Evolutionary conservation across 2,888 invertebrate genomes (phyloP).

Genomic region (Luffia ferchaultella): DNA sequence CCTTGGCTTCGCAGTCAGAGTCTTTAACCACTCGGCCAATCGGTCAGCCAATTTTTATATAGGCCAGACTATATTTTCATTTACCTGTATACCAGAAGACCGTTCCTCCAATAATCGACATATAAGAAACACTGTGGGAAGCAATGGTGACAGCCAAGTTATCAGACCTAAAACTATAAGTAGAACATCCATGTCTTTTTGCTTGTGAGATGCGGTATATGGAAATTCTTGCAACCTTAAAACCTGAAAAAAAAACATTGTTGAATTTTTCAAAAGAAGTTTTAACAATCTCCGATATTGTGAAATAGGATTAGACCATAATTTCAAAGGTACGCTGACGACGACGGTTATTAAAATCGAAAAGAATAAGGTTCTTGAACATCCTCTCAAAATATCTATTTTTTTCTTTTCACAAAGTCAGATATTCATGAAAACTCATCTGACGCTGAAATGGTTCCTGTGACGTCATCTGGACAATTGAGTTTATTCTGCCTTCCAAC

Average conservation of each 20-base stretch:
- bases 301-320: background rate
- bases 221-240: slow-evolving; percentile 64
- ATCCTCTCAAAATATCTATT: too few species aligned
- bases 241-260: slow-evolving; percentile 22
- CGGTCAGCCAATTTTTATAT: too few species aligned
- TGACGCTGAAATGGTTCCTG: too few species aligned
- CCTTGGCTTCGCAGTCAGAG: too few species aligned
- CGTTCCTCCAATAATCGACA: slow-evolving; percentile 32
- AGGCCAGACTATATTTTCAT: too few species aligned
- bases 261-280: background rate
- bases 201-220: slow-evolving; percentile 24
- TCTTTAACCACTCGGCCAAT: too few species aligned
- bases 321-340: background rate
- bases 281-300: slow-evolving; percentile 1
- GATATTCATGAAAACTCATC: too few species aligned
- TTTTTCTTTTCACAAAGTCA: too few species aligned
- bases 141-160: slow-evolving; percentile 25
- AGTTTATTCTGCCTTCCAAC: too few species aligned
- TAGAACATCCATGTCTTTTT: slow-evolving; percentile 3
- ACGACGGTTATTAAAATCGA: too few species aligned
- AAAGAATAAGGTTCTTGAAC: too few species aligned
- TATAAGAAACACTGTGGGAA: slow-evolving; percentile 50
- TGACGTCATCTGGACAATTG: too few species aligned
- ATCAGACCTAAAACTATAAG: slow-evolving; percentile 10
- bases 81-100: slow-evolving; percentile 32